Evolutionary conservation across 2,888 invertebrate genomes (phyloP).

Genomic region (Polymixis flavicincta): DNA sequence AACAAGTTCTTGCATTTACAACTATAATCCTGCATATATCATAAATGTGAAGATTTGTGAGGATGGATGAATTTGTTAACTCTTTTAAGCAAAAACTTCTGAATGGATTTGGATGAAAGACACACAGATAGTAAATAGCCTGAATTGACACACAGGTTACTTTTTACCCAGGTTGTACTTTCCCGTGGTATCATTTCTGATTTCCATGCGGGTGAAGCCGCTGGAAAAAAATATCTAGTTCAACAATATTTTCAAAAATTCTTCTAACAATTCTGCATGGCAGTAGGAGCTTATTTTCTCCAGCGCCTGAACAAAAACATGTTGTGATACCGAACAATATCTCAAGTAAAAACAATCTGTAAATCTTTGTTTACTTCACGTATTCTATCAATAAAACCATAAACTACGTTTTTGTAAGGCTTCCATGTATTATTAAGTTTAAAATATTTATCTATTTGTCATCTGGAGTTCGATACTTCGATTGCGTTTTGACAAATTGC

Average conservation of each 20-base stretch:
- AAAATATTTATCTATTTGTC: conserved; percentile 53
- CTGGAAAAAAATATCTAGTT: neutral
- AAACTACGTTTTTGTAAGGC: conserved; percentile 39
- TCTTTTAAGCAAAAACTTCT: too few relatives aligned
- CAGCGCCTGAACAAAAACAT: conserved; percentile 47
- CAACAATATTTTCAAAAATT: conserved; percentile 17
- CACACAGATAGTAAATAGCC: too few relatives aligned
- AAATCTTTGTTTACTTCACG: conserved; percentile 38
- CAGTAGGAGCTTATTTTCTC: conserved; percentile 21
- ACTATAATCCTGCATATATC: neutral
- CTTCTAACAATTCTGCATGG: neutral
- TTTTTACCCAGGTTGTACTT: too few relatives aligned
- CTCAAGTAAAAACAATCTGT: conserved; percentile 48
- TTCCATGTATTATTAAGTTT: conserved; percentile 47
- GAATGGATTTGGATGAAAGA: too few relatives aligned
- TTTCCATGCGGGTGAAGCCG: too few relatives aligned
- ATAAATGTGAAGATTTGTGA: too few relatives aligned
- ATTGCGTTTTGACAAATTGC: conserved; percentile 61
- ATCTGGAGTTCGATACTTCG: conserved; percentile 48
- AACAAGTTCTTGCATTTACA: neutral
- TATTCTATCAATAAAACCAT: conserved; percentile 32
- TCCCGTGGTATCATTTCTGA: too few relatives aligned
- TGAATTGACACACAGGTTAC: too few relatives aligned
- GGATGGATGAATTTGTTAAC: too few relatives aligned
- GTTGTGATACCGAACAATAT: conserved; percentile 47